A percentile compares a stretch with the other conserved stretches of the same genome.
These are phyloP conservation scores for Gadus macrocephalus DNA, from an alignment of 2,113 vertebrate genomes.

Conservation along the genomic window DNA sequence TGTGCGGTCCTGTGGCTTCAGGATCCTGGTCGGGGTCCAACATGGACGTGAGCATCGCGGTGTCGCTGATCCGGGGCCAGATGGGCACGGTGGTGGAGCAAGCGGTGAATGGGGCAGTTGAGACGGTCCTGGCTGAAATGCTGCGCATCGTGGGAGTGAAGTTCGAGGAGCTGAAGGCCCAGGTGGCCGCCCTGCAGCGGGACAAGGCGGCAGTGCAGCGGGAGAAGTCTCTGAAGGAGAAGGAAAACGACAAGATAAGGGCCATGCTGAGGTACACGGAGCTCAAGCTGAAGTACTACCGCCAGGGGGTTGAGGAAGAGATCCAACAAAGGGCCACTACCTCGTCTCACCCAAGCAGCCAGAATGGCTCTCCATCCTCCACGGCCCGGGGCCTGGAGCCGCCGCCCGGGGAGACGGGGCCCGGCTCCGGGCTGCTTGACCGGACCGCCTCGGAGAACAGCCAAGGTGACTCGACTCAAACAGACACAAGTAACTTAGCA, in stretches of 20 bases:
- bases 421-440: background rate
- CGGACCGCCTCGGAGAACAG: too few species aligned
- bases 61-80: slow-evolving; percentile 73
- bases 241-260: slow-evolving; percentile 70
- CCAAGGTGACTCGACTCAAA: too few species aligned
- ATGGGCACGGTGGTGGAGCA: slow-evolving; percentile 74
- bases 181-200: slow-evolving; percentile 59
- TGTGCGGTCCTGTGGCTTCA: too few species aligned
- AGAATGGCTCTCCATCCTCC: slow-evolving; percentile 2
- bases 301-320: slow-evolving; percentile 67
- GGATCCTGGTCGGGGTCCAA: background rate
- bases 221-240: slow-evolving; percentile 68
- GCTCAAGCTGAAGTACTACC: slow-evolving; percentile 68
- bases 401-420: slow-evolving; percentile 1
- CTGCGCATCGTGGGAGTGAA: slow-evolving; percentile 72
- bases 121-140: slow-evolving; percentile 76
- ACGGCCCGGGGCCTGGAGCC: slow-evolving; percentile 9
- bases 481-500: too few species aligned
- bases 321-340: slow-evolving; percentile 58
- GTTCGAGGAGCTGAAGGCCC: slow-evolving; percentile 72
- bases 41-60: slow-evolving; percentile 75
- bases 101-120: slow-evolving; percentile 73
- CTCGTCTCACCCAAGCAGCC: slow-evolving; percentile 19
- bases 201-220: slow-evolving; percentile 51
- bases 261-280: slow-evolving; percentile 70